These are phyloP conservation scores for Dasysyrphus albostriatus DNA, from an alignment of 2,888 invertebrate genomes.

Conservation along the genomic window DNA sequence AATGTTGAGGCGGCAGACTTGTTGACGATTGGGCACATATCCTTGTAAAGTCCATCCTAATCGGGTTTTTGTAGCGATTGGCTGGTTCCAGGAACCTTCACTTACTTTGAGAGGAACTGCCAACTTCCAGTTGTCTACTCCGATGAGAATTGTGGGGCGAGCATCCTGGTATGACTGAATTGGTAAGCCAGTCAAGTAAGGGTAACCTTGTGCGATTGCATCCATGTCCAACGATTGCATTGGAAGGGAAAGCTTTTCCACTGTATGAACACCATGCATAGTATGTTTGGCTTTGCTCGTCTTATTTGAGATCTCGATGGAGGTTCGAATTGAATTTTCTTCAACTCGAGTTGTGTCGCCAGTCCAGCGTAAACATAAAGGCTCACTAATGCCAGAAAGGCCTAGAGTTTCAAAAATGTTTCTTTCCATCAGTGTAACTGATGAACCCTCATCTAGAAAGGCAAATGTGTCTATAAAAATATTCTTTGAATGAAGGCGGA, in stretches of 20 bases:
- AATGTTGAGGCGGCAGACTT: constrained; percentile 40
- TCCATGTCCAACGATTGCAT: constrained; percentile 29
- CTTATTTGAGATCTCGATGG: background rate
- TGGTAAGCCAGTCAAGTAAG: constrained; percentile 13
- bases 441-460: constrained; percentile 48
- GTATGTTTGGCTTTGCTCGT: background rate
- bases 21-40: constrained; percentile 11
- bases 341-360: constrained; percentile 36
- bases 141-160: constrained; percentile 49
- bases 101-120: constrained; percentile 43
- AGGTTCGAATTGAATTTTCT: constrained; percentile 2
- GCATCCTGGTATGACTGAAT: constrained; percentile 10
- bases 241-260: constrained; percentile 43
- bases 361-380: constrained; percentile 45
- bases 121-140: constrained; percentile 49
- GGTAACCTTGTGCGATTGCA: background rate
- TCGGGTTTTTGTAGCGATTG: constrained; percentile 62
- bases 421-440: constrained; percentile 35
- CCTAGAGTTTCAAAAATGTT: constrained; percentile 21
- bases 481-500: constrained; percentile 30
- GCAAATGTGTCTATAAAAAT: constrained; percentile 37
- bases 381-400: constrained; percentile 9
- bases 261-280: constrained; percentile 32
- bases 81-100: constrained; percentile 57
- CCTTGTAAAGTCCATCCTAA: constrained; percentile 65